Evolutionary conservation across 1,140 invertebrate species (phyloP).

Genomic region (Aradophagus sp.): DNA sequence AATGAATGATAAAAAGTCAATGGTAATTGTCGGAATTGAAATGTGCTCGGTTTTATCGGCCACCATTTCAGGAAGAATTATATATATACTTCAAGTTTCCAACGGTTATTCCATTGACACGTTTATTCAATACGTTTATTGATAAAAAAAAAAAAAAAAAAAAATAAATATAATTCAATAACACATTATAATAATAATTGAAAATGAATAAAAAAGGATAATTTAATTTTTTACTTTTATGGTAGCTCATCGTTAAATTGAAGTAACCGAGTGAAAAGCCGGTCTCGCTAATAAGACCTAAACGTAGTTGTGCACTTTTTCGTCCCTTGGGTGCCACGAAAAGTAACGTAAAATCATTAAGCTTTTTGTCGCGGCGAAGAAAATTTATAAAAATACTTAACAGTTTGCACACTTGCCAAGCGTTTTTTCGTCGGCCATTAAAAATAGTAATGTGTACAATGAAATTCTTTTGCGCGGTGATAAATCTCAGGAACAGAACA

Average conservation of each 20-base stretch:
- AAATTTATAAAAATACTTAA: slow-evolving; percentile 58
- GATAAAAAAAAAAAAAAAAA: no score
- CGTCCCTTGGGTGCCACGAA: not conserved
- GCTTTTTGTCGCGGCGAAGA: slow-evolving; percentile 20
- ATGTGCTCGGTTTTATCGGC: no score
- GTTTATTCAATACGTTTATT: no score
- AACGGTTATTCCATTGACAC: no score
- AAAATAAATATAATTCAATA: no score
- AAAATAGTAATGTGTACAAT: slow-evolving; percentile 55
- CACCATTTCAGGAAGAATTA: no score
- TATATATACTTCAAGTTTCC: no score
- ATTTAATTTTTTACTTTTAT: not conserved
- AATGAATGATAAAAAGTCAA: not conserved
- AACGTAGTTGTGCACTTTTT: slow-evolving; percentile 7
- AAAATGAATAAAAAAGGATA: no score
- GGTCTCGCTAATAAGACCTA: not conserved
- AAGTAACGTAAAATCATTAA: slow-evolving; percentile 50
- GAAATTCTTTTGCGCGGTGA: slow-evolving; percentile 50
- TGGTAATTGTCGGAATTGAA: no score
- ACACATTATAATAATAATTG: no score
- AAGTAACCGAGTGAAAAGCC: slow-evolving; percentile 9
- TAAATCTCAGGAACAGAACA: slow-evolving; percentile 47
- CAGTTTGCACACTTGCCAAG: slow-evolving; percentile 48
- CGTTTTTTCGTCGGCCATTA: slow-evolving; percentile 46
- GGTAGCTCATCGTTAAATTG: not conserved